Conservation (phyloP, 2,797 vertebrate species). For the Botia kubotai region DNA sequence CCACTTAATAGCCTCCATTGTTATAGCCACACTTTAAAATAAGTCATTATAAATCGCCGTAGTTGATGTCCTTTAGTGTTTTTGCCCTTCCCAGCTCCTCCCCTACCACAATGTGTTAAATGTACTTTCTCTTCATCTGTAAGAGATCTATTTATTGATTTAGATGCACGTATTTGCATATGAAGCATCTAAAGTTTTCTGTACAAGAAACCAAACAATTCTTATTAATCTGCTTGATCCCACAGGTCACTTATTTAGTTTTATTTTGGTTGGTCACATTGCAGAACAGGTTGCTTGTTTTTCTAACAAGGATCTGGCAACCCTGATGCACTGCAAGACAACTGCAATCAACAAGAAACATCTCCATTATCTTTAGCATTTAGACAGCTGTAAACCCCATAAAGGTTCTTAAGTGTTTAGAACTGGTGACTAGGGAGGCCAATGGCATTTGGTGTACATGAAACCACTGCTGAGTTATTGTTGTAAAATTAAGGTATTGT, state of each 20-base stretch:
- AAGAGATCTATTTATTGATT: no score
- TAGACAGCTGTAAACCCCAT: background rate
- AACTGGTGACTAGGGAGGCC: background rate
- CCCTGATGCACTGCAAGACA: background rate
- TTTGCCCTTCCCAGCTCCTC: no score
- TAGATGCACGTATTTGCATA: no score
- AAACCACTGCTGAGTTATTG: constrained; percentile 23
- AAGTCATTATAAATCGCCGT: background rate
- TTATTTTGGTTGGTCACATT: background rate
- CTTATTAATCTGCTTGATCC: background rate
- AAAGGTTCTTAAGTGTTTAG: background rate
- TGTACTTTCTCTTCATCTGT: no score
- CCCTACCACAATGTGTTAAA: no score
- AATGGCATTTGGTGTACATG: background rate
- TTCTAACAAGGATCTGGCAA: background rate
- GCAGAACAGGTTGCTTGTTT: background rate
- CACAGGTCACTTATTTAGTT: background rate
- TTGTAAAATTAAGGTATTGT: constrained; percentile 11
- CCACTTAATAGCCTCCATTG: background rate
- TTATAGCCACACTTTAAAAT: background rate
- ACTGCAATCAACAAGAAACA: background rate
- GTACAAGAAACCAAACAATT: background rate
- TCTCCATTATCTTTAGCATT: constrained; percentile 2
- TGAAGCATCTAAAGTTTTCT: no score
- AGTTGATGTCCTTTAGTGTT: background rate